Base-by-base conservation (phyloP, 2,888 invertebrate species). In the Diarsia rubi region DNA sequence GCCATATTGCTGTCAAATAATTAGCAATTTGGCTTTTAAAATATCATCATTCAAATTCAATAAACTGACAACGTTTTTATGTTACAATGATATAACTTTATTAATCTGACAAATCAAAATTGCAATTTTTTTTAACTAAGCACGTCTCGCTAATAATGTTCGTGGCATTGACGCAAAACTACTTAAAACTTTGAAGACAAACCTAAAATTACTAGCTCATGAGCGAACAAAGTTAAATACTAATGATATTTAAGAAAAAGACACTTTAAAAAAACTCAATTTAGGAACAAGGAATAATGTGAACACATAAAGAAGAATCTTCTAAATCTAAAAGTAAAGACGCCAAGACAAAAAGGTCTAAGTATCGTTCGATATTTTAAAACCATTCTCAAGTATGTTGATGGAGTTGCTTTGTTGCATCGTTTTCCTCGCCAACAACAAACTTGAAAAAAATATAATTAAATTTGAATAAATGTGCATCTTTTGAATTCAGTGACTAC, bases 401-500 rank as follows among this genome's bases (percentile, higher is more conserved):
- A 0, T 21, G 1, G 12, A 27, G 5, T 16, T 64, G 62, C 66
- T 71, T 60, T 54, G 42, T 49, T 21, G 1, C 1, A 16, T 59
- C 31, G 16, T 62, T 45, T 42, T 62, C 27, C n/a, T 69, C 8
- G 37, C 42, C 14, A 62, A 12, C 57, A 44, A n/a, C 8, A 42
- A n/a, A 42, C 16, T 21, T 44, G 31, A 73, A 68, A 54, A 69
- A 68, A 65, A n/a, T n/a, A n/a, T n/a, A n/a, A n/a, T n/a, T n/a
- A n/a, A 64, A 75, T 57, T 54, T 52, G n/a, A 52, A 52, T 54
- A 62, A 37, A 21, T 47, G 3, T 37, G 14, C 27, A 21, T 54
- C 66, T 83, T 74, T 69, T 54, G 27, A 79, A 52, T 65, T 37
- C 67, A 72, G 73, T 73, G 21, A 45, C 24, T n/a, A 47, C 59